These are phyloP conservation scores for Lordiphosa fenestrarum DNA, from an alignment of 2,888 invertebrate species.

Conservation along the genomic window DNA sequence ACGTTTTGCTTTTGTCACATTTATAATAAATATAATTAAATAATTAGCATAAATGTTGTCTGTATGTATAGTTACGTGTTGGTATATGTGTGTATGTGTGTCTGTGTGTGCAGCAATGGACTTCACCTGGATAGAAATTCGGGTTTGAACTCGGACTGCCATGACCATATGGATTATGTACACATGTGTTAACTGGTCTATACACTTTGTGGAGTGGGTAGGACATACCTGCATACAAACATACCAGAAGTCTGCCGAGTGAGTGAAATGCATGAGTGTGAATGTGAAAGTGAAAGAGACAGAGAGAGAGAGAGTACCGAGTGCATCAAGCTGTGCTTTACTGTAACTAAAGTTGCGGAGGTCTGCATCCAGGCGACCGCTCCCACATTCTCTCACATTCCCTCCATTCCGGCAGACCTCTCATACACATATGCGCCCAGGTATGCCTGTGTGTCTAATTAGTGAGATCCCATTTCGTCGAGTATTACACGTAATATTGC, in stretches of 20 bases:
- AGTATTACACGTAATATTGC: constrained; percentile 59
- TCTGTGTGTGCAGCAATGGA: constrained; percentile 10
- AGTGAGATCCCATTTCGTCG: constrained; percentile 34
- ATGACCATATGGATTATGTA: no score
- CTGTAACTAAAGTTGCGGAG: no score
- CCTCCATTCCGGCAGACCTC: not conserved
- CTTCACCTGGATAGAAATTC: constrained; percentile 7
- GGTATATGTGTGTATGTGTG: constrained; percentile 22
- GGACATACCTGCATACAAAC: no score
- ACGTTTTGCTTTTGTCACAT: constrained; percentile 7
- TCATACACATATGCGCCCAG: constrained; percentile 5
- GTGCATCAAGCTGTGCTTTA: no score
- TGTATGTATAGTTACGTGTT: constrained; percentile 22
- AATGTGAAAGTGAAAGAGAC: no score
- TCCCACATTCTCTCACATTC: constrained; percentile 4
- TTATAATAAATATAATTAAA: constrained; percentile 7
- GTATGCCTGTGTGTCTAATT: constrained; percentile 21
- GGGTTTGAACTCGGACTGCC: not conserved
- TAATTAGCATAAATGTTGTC: constrained; percentile 20
- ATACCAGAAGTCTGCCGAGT: no score
- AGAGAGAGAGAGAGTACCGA: no score
- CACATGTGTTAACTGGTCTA: no score
- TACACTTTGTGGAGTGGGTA: no score
- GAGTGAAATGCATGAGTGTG: no score
- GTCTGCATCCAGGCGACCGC: not conserved